These are phyloP conservation scores for Periophthalmus modestus DNA, from an alignment of 2,113 vertebrate genomes.

Conservation along the genomic window DNA sequence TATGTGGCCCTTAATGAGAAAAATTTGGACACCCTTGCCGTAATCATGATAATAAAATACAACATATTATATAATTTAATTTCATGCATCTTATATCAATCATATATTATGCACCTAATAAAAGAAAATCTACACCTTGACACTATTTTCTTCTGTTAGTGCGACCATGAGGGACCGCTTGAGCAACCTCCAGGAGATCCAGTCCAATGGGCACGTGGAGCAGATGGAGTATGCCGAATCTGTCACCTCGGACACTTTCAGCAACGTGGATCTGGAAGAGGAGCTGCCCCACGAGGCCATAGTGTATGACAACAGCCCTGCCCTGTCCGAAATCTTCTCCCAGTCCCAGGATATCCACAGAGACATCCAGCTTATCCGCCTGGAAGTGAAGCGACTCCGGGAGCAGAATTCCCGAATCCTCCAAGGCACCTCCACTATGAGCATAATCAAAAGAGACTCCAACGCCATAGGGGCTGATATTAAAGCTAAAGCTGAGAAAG, in stretches of 20 bases:
- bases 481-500: conserved; percentile 83
- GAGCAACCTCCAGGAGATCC: conserved; percentile 79
- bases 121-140: neutral
- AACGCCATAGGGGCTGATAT: conserved; percentile 90
- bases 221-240: conserved; percentile 51
- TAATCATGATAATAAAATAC: no score
- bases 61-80: no score
- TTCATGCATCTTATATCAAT: neutral
- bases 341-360: conserved; percentile 83
- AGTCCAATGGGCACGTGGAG: conserved; percentile 54
- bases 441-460: conserved; percentile 87
- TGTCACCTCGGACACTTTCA: conserved; percentile 44
- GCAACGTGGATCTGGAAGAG: conserved; percentile 71
- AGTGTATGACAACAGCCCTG: conserved; percentile 83
- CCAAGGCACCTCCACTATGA: conserved; percentile 84
- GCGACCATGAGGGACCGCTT: conserved; percentile 93
- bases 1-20: no score
- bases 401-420: conserved; percentile 89
- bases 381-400: conserved; percentile 85
- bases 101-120: neutral
- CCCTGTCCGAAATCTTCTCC: conserved; percentile 81
- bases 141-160: conserved; percentile 17
- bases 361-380: conserved; percentile 82
- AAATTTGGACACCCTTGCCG: no score
- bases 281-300: conserved; percentile 72